phyloP scores from a whole-genome alignment of 2,888 invertebrate species.

The Dynastes maya region DNA sequence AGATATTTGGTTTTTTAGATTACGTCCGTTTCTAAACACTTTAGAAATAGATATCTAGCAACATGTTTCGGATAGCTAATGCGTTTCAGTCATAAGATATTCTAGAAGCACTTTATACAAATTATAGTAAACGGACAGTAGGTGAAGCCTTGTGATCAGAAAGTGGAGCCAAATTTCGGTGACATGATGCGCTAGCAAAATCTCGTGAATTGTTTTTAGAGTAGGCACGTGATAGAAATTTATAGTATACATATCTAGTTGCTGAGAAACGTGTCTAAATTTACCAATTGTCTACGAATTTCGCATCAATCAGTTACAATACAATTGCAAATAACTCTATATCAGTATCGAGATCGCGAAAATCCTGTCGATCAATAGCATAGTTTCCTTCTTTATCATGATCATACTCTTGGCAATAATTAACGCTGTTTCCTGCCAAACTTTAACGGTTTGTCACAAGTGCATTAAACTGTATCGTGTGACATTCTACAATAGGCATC shows the following conservation, averaged over 20 bases:
- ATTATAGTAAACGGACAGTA: constrained; percentile 21
- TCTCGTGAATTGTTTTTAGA: constrained; percentile 48
- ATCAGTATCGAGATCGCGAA: not conserved
- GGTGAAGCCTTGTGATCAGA: constrained; percentile 47
- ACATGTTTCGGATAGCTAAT: constrained; percentile 16
- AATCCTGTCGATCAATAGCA: not conserved
- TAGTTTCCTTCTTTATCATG: not conserved
- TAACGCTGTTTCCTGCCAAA: constrained; percentile 5
- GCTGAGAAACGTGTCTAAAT: constrained; percentile 38
- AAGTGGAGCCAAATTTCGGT: constrained; percentile 40
- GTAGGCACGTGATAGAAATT: constrained; percentile 44
- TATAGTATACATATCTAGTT: constrained; percentile 6
- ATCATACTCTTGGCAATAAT: constrained; percentile 36
- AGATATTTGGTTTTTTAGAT: too few relatives aligned
- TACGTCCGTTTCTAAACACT: too few relatives aligned
- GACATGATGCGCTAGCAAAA: constrained; percentile 36
- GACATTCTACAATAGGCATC: too few relatives aligned
- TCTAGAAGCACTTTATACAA: constrained; percentile 17
- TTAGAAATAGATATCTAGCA: not conserved
- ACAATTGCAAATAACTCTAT: not conserved
- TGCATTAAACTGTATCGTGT: not conserved
- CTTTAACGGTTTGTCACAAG: constrained; percentile 29
- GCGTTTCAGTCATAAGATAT: constrained; percentile 12
- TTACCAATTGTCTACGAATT: constrained; percentile 29
- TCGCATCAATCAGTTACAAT: not conserved